Evolutionary conservation across 2,113 vertebrate genomes (phyloP).

Genomic region (Nipponia nippon): DNA sequence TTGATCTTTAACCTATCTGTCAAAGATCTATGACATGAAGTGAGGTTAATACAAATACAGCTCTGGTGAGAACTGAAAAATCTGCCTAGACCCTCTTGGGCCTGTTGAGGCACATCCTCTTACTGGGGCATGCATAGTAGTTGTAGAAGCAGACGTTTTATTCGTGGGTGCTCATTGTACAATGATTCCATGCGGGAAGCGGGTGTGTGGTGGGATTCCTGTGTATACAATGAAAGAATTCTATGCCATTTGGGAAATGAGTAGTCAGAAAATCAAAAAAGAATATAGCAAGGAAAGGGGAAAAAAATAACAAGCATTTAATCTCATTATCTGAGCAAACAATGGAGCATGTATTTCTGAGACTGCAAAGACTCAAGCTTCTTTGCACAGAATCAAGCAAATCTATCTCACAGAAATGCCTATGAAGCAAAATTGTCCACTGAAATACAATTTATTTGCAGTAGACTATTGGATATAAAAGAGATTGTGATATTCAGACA

Average conservation of each 20-base stretch:
- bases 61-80: background rate
- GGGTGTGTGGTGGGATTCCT: background rate
- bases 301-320: background rate
- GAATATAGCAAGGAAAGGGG: background rate
- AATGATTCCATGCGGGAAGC: background rate
- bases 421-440: background rate
- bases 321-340: background rate
- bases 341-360: background rate
- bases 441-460: background rate
- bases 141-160: background rate
- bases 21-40: background rate
- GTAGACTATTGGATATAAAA: background rate
- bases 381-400: background rate
- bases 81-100: background rate
- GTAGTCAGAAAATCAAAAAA: background rate
- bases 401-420: background rate
- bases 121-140: too few species aligned
- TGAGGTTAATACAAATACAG: background rate
- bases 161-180: background rate
- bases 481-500: background rate
- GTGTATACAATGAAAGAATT: background rate
- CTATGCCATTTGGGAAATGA: background rate
- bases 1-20: background rate
- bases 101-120: background rate
- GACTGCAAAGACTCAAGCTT: background rate